Evolutionary conservation across 2,888 invertebrate species (phyloP), one percentile per base, ranked within the genome.

Genomic region (Caenorhabditis japonica): DNA sequence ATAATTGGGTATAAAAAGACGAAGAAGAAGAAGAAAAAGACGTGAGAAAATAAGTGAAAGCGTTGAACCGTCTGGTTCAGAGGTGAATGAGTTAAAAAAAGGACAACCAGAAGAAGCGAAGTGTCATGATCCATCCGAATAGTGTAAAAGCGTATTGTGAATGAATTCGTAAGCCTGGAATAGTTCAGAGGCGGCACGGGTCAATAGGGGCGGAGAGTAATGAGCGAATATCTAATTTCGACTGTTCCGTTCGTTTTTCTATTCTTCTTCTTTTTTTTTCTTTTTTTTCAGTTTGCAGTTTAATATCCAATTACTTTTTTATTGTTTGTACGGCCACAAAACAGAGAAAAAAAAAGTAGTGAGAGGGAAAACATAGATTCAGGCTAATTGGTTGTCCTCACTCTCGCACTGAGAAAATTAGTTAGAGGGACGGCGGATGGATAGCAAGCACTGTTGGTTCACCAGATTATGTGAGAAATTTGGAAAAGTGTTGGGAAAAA

Each of bases 331-430:
- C 47, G 47, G 27, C 38, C 47, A 58, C 55, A 23, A 21, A 17
- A n/a, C n/a, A n/a, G n/a, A n/a, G n/a, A n/a, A n/a, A 49, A 7
- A 7, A 23, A 12, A 27, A 21, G 15, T n/a, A 19, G 15, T 34
- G 52, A 19, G 44, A 8, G 39, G 27, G n/a, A 34, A 19, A n/a
- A n/a, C n/a, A n/a, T n/a, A n/a, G 66, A 66, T 66, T 66, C 66
- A 66, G 66, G 66, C 66, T 66, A 66, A 66, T 66, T 66, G 66
- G 56, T 66, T 56, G 56, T 41, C 66, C 55, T 46, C 55, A 44
- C 25, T 44, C 44, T 49, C 10, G 4, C 33, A 62, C 46, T 53
- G 53, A 46, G 53, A 55, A 47, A 66, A 56, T n/a, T 33, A 56
- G 39, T 66, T 56, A 66, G 56, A 49, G 39, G n/a, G 55, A 13